These are phyloP conservation scores for Choloepus didactylus DNA, from an alignment of 2,797 vertebrate genomes.

Conservation along the genomic window DNA sequence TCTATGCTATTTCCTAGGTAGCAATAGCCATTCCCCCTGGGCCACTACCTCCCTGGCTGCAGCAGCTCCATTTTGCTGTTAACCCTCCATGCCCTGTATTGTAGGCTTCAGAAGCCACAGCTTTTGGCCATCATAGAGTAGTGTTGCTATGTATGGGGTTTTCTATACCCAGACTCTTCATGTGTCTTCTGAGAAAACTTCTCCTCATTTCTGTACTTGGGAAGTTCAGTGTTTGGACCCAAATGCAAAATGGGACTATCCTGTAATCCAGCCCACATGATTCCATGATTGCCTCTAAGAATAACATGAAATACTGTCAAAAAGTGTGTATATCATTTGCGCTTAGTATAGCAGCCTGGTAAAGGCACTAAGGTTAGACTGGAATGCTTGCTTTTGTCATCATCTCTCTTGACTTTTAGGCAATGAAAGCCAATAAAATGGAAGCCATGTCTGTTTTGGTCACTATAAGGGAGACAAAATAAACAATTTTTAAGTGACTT, in stretches of 20 bases:
- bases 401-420: not conserved
- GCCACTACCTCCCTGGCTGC: not conserved
- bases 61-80: not conserved
- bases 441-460: not conserved
- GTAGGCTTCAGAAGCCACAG: not conserved
- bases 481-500: not conserved
- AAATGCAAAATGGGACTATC: not conserved
- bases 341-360: not conserved
- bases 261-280: not conserved
- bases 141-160: not conserved
- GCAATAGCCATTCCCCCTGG: not conserved
- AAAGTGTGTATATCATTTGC: not conserved
- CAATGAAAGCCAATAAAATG: not conserved
- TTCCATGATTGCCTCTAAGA: slow-evolving; percentile 34
- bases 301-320: not conserved
- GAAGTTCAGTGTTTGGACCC: not conserved
- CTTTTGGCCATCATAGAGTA: not conserved
- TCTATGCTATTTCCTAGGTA: not conserved
- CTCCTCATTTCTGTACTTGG: not conserved
- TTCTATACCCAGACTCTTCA: not conserved
- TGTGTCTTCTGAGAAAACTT: slow-evolving; percentile 3
- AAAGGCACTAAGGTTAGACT: not conserved
- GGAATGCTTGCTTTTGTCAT: not conserved
- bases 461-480: slow-evolving; percentile 14
- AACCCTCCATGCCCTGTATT: not conserved